Percentiles rank a stretch among this genome's conserved stretches.
Evolutionary conservation across 2,797 vertebrate species (phyloP).

Genomic region (Numenius phaeopus): DNA sequence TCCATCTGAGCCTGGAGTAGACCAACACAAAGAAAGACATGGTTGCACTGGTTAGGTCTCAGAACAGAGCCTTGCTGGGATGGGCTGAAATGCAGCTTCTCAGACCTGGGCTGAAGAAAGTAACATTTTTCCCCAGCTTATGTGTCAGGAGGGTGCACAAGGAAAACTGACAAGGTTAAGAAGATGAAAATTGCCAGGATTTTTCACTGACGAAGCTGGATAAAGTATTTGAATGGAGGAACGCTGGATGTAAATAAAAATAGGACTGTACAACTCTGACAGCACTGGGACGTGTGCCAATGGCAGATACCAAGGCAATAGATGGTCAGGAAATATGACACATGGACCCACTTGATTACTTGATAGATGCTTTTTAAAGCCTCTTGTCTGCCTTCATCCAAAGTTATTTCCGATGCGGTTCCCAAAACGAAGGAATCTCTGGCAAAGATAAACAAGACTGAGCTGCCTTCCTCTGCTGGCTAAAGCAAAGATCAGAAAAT

Average conservation of each 20-base stretch:
- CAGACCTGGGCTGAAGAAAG: neutral
- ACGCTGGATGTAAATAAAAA: constrained; percentile 40
- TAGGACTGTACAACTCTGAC: neutral
- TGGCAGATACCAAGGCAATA: constrained; percentile 55
- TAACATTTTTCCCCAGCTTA: neutral
- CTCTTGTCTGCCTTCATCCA: constrained; percentile 51
- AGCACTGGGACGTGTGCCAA: neutral
- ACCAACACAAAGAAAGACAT: constrained; percentile 33
- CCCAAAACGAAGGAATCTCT: constrained; percentile 54
- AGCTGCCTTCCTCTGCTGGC: constrained; percentile 51
- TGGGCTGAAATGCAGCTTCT: neutral
- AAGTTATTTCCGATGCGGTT: constrained; percentile 65
- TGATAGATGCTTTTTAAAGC: constrained; percentile 69
- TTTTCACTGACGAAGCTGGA: neutral
- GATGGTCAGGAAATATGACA: constrained; percentile 66
- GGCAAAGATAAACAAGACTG: constrained; percentile 57
- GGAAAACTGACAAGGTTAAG: neutral
- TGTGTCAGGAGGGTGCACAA: neutral
- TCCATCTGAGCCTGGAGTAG: neutral
- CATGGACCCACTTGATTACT: constrained; percentile 38
- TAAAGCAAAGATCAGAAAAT: constrained; percentile 55
- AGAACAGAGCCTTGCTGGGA: neutral
- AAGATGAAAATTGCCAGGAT: neutral
- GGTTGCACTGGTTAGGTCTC: neutral
- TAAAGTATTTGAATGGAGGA: neutral